Evolutionary conservation across 53 echinoderm and acorn worm species (phyloP), one percentile per base, ranked within the genome.

Genomic region (Astropecten irregularis): DNA sequence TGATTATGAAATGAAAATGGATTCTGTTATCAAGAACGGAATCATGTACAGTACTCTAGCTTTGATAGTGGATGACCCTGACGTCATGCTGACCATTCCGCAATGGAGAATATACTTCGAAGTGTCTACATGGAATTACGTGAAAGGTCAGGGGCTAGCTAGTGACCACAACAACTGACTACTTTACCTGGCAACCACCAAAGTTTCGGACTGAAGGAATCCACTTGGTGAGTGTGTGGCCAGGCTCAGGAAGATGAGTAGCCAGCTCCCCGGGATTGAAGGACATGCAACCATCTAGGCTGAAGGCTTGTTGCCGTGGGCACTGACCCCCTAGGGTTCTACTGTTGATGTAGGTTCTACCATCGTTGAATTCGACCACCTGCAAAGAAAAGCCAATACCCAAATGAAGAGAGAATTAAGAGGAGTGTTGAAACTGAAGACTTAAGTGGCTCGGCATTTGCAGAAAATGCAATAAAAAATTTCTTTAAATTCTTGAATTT

Each of bases 121-220:
- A n/a, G n/a, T n/a, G n/a, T n/a, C n/a, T n/a, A n/a, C n/a, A n/a
- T n/a, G n/a, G n/a, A n/a, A n/a, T n/a, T n/a, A n/a, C n/a, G n/a
- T n/a, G n/a, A n/a, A n/a, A n/a, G n/a, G n/a, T n/a, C n/a, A n/a
- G n/a, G n/a, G n/a, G n/a, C n/a, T n/a, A n/a, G n/a, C n/a, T n/a
- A n/a, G n/a, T n/a, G n/a, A n/a, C n/a, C n/a, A n/a, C n/a, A n/a
- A n/a, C n/a, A n/a, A n/a, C n/a, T n/a, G n/a, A n/a, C n/a, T n/a
- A n/a, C n/a, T n/a, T n/a, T 49, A 99, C 99, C 92, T 99, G 94
- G 35, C 99, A 99, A 9, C 99, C 94, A 36, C 99, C 92, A 86
- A 90, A 92, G 60, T 85, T 92, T 44, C 87, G 87, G 16, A 83
- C 84, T 20, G 87, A 69, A 9, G 99, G 99, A 40, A 99, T 92